Evolutionary conservation across 2,113 vertebrate species (phyloP), one percentile per base, ranked within the genome.

Genomic region (Ammodytes dubius): DNA sequence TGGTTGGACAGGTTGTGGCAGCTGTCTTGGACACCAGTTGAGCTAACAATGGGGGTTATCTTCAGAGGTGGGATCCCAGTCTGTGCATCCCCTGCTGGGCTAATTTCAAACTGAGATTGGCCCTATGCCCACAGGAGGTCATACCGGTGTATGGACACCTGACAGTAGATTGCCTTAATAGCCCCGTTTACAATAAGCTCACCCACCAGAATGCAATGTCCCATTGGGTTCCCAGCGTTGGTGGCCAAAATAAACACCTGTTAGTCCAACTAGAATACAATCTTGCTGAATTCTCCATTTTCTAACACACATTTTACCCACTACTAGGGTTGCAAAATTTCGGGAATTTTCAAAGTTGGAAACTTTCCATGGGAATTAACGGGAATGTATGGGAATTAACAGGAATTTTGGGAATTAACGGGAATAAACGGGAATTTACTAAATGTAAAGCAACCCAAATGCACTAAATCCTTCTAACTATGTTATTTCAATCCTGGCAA

Each of bases 1-100:
- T 19, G 49, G 73, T 81, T 6, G 0, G 77, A 77, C 73, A 88
- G 81, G 77, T 87, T 88, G 81, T 13, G 74, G 83, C 90, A 91
- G 89, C 89, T 93, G 92, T 85, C 74, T 60, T 57, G 46, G 58
- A 83, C 42, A 81, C 47, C 74, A 80, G 66, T 87, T 84, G 81
- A 86, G 75, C 77, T 61, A 87, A 89, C 82, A 82, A 3, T 72
- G 42, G 14, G 12, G 12, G 39, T 15, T 43, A 46, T 27, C 61
- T 66, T 72, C 60, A 73, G 59, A 49, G 72, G 66, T 86, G 54
- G 71, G 61, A 81, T 73, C 60, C 81, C 70, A 72, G 56, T 75
- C 64, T 70, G 37, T 47, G 59, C 14, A 74, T 74, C 68, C 17
- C 74, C 65, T 49, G 63, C 84, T 88, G 68, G 71, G 77, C 50